Evolutionary conservation across 2,888 invertebrate species (phyloP), one percentile per base, ranked within the genome.

Genomic region (Chironomus tentans): DNA sequence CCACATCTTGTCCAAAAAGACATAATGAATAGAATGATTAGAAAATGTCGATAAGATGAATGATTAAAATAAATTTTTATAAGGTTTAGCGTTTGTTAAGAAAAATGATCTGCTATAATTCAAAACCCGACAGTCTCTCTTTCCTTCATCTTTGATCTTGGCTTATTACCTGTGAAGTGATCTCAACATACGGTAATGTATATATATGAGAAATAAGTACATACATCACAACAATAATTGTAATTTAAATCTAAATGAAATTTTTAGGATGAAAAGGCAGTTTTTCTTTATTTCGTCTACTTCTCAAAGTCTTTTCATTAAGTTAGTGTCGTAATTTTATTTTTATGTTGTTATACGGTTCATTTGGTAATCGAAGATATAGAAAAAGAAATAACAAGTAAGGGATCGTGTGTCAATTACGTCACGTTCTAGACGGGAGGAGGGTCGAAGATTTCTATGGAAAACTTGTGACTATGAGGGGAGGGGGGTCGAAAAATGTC

Each of bases 361-460:
- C 65, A 65, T 65, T 65, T 65, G 21, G 65, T 65, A 65, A 65
- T 24, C 56, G 56, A 56, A 56, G 56, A 56, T 56, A 56, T 56
- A 18, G 56, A 18, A 56, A 28, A 15, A n/a, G 50, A 15, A 56
- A 56, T 15, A 56, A 18, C 18, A 56, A 56, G n/a, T n/a, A n/a
- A n/a, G n/a, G n/a, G n/a, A n/a, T n/a, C n/a, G n/a, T n/a, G n/a
- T n/a, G n/a, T n/a, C n/a, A n/a, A n/a, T n/a, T n/a, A n/a, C n/a
- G n/a, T n/a, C n/a, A n/a, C n/a, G n/a, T n/a, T n/a, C n/a, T n/a
- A n/a, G n/a, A n/a, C n/a, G n/a, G n/a, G n/a, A n/a, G n/a, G n/a
- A n/a, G n/a, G n/a, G n/a, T n/a, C n/a, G n/a, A n/a, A n/a, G n/a
- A n/a, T n/a, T n/a, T n/a, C n/a, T n/a, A n/a, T n/a, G n/a, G n/a